Evolutionary conservation across 2,113 vertebrate species (phyloP).

Genomic region (Phyllostomus discolor): DNA sequence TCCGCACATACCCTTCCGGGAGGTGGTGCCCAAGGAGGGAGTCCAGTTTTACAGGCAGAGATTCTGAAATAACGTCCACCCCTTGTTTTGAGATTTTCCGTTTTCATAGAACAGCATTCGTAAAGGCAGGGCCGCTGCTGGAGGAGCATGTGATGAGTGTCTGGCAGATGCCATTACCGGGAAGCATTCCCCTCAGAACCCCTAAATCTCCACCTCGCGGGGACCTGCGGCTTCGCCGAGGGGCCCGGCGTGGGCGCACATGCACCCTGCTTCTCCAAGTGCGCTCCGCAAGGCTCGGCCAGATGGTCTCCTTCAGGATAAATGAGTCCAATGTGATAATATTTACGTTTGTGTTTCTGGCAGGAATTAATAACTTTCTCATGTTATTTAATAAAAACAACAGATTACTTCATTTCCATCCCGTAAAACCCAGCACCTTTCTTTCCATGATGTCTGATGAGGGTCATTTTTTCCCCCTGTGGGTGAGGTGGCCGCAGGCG

Average conservation of each 20-base stretch:
- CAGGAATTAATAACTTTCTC: conserved; percentile 51
- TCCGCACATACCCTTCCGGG: not conserved
- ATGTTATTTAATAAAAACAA: conserved; percentile 42
- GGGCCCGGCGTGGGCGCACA: not conserved
- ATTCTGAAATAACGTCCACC: conserved; percentile 7
- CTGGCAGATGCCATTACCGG: not conserved
- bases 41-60: not conserved
- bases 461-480: not conserved
- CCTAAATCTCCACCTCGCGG: not conserved
- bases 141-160: not conserved
- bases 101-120: conserved; percentile 10
- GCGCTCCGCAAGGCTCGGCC: not conserved
- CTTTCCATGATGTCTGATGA: not conserved
- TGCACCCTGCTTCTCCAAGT: conserved; percentile 14
- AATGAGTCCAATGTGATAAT: conserved; percentile 38
- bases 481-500: not conserved
- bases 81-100: not conserved
- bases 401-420: conserved; percentile 24
- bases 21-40: not conserved
- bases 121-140: not conserved
- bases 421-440: not conserved
- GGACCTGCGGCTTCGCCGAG: not conserved
- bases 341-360: conserved; percentile 60
- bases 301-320: conserved; percentile 53
- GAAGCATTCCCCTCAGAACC: not conserved